Conservation (phyloP, 1,140 invertebrate genomes). For the Hermetia illucens region DNA sequence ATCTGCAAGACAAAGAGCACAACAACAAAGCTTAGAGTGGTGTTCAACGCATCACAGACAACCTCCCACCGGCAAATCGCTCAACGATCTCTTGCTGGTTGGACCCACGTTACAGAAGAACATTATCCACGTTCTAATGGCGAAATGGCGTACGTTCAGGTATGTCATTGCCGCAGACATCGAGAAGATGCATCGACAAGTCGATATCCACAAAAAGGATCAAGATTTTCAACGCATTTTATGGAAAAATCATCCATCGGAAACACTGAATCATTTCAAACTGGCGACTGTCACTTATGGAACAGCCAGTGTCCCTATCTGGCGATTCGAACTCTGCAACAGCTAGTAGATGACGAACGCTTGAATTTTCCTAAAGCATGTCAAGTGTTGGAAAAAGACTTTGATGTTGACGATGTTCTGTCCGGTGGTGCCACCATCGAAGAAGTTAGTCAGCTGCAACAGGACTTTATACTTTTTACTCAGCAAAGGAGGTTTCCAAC, state of each 20-base stretch:
- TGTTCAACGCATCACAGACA: slow-evolving; percentile 11
- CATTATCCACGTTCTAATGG: not conserved
- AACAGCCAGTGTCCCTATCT: no score
- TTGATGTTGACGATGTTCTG: slow-evolving; percentile 19
- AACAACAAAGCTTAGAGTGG: slow-evolving; percentile 12
- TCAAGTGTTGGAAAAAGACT: slow-evolving; percentile 6
- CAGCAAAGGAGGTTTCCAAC: no score
- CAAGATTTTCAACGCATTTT: slow-evolving; percentile 18
- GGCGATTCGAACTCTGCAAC: not conserved
- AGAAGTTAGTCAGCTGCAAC: slow-evolving; percentile 8
- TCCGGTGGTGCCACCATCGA: slow-evolving; percentile 11
- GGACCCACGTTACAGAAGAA: slow-evolving; percentile 7
- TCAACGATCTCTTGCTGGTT: slow-evolving; percentile 9
- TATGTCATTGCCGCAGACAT: slow-evolving; percentile 17
- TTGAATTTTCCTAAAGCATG: slow-evolving; percentile 2
- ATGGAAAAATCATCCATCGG: no score
- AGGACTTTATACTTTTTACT: not conserved
- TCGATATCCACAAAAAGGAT: slow-evolving; percentile 13
- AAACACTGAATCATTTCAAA: no score
- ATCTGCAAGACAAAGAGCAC: slow-evolving; percentile 10
- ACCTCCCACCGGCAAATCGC: slow-evolving; percentile 9
- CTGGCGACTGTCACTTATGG: no score
- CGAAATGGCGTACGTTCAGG: slow-evolving; percentile 5
- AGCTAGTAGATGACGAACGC: not conserved
- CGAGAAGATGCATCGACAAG: slow-evolving; percentile 19